phyloP scores from a whole-genome alignment of 2,888 invertebrate genomes.

The Lasioglossum figueresi region DNA sequence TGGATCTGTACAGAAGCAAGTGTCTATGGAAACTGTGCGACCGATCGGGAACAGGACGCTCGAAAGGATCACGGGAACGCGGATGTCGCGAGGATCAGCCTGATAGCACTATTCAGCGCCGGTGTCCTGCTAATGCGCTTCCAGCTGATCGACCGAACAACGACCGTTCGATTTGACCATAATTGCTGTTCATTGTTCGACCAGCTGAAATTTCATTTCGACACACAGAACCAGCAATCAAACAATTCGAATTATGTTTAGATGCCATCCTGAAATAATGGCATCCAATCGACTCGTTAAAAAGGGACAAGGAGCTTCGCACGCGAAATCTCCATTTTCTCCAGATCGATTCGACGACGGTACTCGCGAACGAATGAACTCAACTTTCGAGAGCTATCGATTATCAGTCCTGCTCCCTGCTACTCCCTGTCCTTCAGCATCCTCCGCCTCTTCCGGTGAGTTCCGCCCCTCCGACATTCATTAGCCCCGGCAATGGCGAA shows the following conservation, averaged over 20 bases:
- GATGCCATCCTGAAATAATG: background rate
- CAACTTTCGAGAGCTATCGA: slow-evolving; percentile 74
- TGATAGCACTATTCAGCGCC: slow-evolving; percentile 45
- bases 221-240: background rate
- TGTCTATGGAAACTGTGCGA: background rate
- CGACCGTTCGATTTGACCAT: background rate
- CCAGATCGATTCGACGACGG: slow-evolving; percentile 43
- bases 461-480: slow-evolving; percentile 73
- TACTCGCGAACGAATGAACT: slow-evolving; percentile 64
- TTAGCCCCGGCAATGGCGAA: slow-evolving; percentile 80
- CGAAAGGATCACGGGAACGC: slow-evolving; percentile 38
- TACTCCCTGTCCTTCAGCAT: slow-evolving; percentile 51
- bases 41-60: slow-evolving; percentile 33
- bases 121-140: slow-evolving; percentile 22
- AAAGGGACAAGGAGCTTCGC: slow-evolving; percentile 31
- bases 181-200: background rate
- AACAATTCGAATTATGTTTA: background rate
- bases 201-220: background rate
- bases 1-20: background rate
- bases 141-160: slow-evolving; percentile 25
- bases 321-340: slow-evolving; percentile 50
- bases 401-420: slow-evolving; percentile 70
- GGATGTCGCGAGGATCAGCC: slow-evolving; percentile 18
- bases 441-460: slow-evolving; percentile 53
- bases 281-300: background rate